Evolutionary conservation across 2,113 vertebrate species (phyloP).

Genomic region (Lycocorax pyrrhopterus): DNA sequence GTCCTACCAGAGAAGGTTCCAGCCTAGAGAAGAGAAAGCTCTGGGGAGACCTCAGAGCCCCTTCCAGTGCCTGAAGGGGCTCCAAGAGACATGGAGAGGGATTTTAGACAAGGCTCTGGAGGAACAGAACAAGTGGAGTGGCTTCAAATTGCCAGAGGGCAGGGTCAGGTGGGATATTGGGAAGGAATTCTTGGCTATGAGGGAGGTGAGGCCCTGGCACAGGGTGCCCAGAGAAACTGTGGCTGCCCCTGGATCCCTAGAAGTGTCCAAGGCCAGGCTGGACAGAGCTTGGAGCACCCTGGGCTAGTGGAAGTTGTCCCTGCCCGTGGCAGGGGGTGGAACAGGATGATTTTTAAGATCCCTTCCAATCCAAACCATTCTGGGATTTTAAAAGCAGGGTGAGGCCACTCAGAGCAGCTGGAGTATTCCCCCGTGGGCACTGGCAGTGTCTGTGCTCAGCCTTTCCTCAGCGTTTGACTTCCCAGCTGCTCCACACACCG

Average conservation of each 20-base stretch:
- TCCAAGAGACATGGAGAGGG: neutral
- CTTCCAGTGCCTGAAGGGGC: neutral
- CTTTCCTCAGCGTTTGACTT: neutral
- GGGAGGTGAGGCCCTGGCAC: neutral
- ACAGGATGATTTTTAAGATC: fast-evolving
- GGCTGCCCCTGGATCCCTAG: neutral
- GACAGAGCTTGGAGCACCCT: fast-evolving
- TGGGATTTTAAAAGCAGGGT: neutral
- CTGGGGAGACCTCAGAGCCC: neutral
- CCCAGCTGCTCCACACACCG: neutral
- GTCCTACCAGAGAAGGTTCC: neutral
- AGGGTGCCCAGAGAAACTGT: neutral
- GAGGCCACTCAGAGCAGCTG: neutral
- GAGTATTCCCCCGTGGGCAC: neutral
- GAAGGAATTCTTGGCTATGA: fast-evolving
- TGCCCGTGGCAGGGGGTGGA: neutral
- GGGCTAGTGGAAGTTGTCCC: fast-evolving
- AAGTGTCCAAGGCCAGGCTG: fast-evolving
- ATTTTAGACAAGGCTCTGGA: neutral
- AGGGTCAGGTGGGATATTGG: neutral
- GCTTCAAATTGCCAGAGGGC: neutral
- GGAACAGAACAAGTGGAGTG: neutral
- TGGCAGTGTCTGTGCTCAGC: neutral
- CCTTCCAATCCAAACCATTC: neutral
- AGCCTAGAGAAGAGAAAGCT: neutral